Evolutionary conservation across 2,797 vertebrate genomes (phyloP), one percentile per base, ranked within the genome.

Genomic region (Molossus molossus): DNA sequence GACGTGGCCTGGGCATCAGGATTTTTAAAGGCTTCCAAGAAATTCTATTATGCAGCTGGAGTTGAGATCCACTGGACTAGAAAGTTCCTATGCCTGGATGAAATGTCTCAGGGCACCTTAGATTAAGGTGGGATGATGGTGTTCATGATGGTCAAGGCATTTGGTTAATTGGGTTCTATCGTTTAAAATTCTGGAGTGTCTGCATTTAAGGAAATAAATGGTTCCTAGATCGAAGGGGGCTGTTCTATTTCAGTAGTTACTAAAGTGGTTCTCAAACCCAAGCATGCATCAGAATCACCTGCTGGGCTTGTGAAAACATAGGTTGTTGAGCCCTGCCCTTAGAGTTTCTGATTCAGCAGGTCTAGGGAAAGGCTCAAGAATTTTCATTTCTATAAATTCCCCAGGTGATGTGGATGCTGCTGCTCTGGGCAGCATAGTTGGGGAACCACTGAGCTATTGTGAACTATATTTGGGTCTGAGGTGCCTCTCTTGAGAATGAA

Each of bases 171-270:
- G 50, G 81, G 29, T 64, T 90, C 81, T 55, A 92, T 75, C 23
- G 79, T 92, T 95, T 90, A 75, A 95, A 81, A 92, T 87, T 92
- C 90, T 80, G n/a, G 33, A 40, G 37, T 73, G 62, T 87, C 29
- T 95, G 77, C 37, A 73, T 92, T 96, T 93, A 73, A 93, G 69
- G 73, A 92, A 93, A 83, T 45, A 85, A 95, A 60, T 69, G n/a
- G 17, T 80, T 93, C 50, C 50, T 87, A 84, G 50, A 45, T 20
- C 72, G 48, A 90, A 84, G 62, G 82, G 73, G 79, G 75, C 55
- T 27, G 50, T 72, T 92, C 17, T 60, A n/a, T 45, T 83, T 87
- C 65, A 95, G 91, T 40, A 87, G 72, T 75, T 80, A 69, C 33
- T 27, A n/a, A 55, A n/a, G 65, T 48, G 67, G 67, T 53, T 87